Conservation (phyloP, 1,140 invertebrate species). For the Heliconius nattereri region DNA sequence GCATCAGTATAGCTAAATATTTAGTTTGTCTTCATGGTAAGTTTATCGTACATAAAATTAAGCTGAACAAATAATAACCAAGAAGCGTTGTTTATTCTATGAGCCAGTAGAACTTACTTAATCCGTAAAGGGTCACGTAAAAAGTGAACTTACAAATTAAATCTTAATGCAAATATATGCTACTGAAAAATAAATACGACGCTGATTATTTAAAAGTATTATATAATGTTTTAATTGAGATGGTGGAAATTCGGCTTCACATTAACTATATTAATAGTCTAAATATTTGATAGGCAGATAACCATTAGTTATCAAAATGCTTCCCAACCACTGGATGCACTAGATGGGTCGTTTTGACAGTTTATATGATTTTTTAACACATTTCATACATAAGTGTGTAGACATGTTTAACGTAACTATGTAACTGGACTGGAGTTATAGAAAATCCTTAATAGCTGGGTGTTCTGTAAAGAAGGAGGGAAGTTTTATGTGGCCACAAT, state of each 20-base stretch:
- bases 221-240: too few relatives aligned
- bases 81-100: constrained; percentile 10
- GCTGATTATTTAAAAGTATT: background rate
- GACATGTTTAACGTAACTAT: background rate
- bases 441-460: too few relatives aligned
- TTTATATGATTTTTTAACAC: too few relatives aligned
- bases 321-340: too few relatives aligned
- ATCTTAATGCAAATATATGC: background rate
- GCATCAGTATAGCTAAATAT: constrained; percentile 1
- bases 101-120: background rate
- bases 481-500: too few relatives aligned
- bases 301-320: too few relatives aligned
- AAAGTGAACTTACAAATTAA: background rate
- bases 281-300: too few relatives aligned
- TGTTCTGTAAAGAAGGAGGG: too few relatives aligned
- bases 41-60: constrained; percentile 7
- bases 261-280: too few relatives aligned
- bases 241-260: too few relatives aligned
- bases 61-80: background rate
- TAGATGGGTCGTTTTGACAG: too few relatives aligned
- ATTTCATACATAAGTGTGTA: background rate
- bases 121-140: constrained; percentile 3
- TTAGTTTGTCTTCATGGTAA: background rate
- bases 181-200: background rate
- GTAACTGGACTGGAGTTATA: background rate